These are phyloP conservation scores for Sminthurides aquaticus DNA, from an alignment of 2,888 invertebrate species.

Conservation along the genomic window DNA sequence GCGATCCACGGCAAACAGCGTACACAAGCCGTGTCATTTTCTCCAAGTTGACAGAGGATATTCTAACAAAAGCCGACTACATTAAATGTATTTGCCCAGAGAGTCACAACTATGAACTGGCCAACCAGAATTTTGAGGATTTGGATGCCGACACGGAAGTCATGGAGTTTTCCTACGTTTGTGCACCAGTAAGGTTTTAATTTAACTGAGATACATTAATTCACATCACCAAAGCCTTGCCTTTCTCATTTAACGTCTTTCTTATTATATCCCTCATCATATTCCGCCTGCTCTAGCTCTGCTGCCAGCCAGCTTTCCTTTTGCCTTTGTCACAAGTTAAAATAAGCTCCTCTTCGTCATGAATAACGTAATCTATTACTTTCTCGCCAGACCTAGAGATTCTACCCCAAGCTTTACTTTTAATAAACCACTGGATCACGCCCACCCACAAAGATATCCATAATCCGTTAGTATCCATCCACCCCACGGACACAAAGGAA, in stretches of 20 bases:
- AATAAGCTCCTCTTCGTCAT: too few relatives aligned
- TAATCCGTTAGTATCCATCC: too few relatives aligned
- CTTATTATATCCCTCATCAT: not conserved
- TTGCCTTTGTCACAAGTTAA: too few relatives aligned
- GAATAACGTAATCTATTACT: too few relatives aligned
- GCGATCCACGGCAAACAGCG: constrained; percentile 33
- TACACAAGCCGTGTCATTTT: constrained; percentile 42
- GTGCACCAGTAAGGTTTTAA: constrained; percentile 40
- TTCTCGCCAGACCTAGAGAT: too few relatives aligned
- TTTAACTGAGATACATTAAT: constrained; percentile 6
- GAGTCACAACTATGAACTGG: constrained; percentile 37
- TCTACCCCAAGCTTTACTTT: too few relatives aligned
- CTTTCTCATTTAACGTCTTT: too few relatives aligned
- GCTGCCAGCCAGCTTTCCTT: too few relatives aligned
- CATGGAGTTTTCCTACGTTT: constrained; percentile 41
- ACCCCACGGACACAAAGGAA: too few relatives aligned
- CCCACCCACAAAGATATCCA: too few relatives aligned
- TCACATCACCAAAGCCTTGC: too few relatives aligned
- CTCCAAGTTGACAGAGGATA: constrained; percentile 40
- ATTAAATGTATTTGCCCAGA: constrained; percentile 43
- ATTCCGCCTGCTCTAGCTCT: not conserved
- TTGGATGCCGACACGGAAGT: constrained; percentile 37
- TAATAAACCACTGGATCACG: too few relatives aligned
- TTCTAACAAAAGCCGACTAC: constrained; percentile 35
- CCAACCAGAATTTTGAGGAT: constrained; percentile 41